A percentile compares a stretch with the other conserved stretches of the same genome.
Evolutionary conservation across 2,797 vertebrate species (phyloP).

Genomic region (Botia almorhae): DNA sequence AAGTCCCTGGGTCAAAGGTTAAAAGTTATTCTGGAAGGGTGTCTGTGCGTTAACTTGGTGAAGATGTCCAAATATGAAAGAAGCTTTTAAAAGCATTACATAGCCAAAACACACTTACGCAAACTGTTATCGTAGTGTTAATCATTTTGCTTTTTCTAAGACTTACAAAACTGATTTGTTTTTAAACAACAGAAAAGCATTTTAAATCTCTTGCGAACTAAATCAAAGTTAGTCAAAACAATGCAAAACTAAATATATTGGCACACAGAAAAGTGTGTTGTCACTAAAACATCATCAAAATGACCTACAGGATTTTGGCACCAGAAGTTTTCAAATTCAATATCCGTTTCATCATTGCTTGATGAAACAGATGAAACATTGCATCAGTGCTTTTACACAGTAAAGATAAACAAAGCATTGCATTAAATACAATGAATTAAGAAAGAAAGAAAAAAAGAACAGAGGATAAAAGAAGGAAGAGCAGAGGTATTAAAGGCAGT

Average conservation of each 20-base stretch:
- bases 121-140: too few species aligned
- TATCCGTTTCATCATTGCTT: neutral
- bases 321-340: neutral
- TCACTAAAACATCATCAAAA: neutral
- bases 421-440: neutral
- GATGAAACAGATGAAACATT: too few species aligned
- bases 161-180: too few species aligned
- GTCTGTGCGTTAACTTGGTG: constrained; percentile 11
- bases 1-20: constrained; percentile 61
- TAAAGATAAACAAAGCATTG: neutral
- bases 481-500: neutral
- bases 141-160: too few species aligned
- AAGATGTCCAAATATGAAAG: neutral
- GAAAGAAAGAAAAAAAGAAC: neutral
- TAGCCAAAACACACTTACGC: neutral
- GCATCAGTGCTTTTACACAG: neutral
- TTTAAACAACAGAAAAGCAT: neutral
- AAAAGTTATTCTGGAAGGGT: constrained; percentile 52
- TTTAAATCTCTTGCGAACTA: neutral
- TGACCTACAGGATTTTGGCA: neutral
- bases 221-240: neutral
- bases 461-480: neutral
- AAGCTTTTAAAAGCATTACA: constrained; percentile 6
- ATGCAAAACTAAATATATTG: neutral
- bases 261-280: neutral